phyloP scores from a whole-genome alignment of 2,888 invertebrate genomes.

The Papilio demoleus region DNA sequence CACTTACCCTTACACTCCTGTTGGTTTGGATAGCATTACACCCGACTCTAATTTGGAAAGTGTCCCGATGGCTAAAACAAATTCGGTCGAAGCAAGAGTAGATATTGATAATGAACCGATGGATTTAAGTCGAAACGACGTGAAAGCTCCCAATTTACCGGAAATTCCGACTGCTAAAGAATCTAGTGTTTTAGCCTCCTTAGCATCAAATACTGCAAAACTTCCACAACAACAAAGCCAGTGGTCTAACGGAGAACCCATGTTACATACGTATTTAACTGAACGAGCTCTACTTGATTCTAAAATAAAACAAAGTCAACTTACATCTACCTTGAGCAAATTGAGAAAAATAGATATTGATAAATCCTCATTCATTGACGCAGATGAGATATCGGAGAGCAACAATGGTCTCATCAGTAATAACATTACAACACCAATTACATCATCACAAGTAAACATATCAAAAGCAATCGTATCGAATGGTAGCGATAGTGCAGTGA shows the following conservation, averaged over 20 bases:
- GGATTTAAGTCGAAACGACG: constrained; percentile 76
- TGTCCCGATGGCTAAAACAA: constrained; percentile 55
- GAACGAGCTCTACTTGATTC: constrained; percentile 88
- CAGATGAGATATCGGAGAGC: constrained; percentile 46
- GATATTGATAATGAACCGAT: constrained; percentile 82
- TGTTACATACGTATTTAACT: constrained; percentile 89
- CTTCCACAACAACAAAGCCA: constrained; percentile 82
- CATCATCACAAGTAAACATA: constrained; percentile 38
- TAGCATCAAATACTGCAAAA: constrained; percentile 85
- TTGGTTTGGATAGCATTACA: constrained; percentile 59
- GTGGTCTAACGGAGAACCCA: constrained; percentile 84
- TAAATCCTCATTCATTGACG: constrained; percentile 60
- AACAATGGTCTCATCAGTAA: constrained; percentile 50
- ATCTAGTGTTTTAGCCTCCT: constrained; percentile 84
- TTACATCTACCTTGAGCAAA: constrained; percentile 68
- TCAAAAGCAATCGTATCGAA: constrained; percentile 49
- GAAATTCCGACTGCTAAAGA: constrained; percentile 86
- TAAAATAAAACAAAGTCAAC: constrained; percentile 88
- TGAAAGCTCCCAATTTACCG: constrained; percentile 65
- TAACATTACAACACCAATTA: constrained; percentile 36
- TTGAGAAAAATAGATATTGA: constrained; percentile 69
- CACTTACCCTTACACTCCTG: constrained; percentile 86
- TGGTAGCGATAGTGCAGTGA: constrained; percentile 51
- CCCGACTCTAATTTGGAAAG: constrained; percentile 63
- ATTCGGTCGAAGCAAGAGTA: constrained; percentile 60